A percentile compares a stretch with the other conserved stretches of the same genome.
Conservation (phyloP, 2,797 vertebrate species). For the Astyanax mexicanus region DNA sequence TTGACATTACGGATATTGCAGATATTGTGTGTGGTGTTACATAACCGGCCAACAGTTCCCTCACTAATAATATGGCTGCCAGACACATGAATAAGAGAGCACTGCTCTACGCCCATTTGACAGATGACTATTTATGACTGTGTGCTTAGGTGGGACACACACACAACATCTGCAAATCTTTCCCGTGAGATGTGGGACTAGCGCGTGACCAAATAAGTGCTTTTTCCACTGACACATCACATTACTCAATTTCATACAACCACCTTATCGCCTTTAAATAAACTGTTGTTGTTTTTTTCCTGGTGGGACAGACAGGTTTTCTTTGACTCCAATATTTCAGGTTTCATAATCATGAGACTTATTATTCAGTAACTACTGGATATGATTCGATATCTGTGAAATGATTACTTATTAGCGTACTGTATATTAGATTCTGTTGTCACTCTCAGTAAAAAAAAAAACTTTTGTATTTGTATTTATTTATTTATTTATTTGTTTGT, state of each 20-base stretch:
- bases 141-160: conserved; percentile 49
- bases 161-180: conserved; percentile 28
- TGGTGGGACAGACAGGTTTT: not conserved
- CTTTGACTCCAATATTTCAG: not conserved
- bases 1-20: conserved; percentile 36
- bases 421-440: too few relatives aligned
- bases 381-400: too few relatives aligned
- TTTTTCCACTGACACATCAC: not conserved
- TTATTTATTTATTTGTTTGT: too few relatives aligned
- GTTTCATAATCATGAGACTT: too few relatives aligned
- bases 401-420: too few relatives aligned
- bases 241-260: not conserved
- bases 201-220: not conserved
- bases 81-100: conserved; percentile 42
- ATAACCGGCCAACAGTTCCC: conserved; percentile 35
- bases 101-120: conserved; percentile 40
- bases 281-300: not conserved
- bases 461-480: too few relatives aligned
- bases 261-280: not conserved
- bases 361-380: too few relatives aligned
- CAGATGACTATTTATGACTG: conserved; percentile 49
- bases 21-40: conserved; percentile 41
- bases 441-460: too few relatives aligned
- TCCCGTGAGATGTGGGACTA: conserved; percentile 16
- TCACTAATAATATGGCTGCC: conserved; percentile 43